Conservation (phyloP, 2,888 invertebrate genomes). For the Scaeva pyrastri region DNA sequence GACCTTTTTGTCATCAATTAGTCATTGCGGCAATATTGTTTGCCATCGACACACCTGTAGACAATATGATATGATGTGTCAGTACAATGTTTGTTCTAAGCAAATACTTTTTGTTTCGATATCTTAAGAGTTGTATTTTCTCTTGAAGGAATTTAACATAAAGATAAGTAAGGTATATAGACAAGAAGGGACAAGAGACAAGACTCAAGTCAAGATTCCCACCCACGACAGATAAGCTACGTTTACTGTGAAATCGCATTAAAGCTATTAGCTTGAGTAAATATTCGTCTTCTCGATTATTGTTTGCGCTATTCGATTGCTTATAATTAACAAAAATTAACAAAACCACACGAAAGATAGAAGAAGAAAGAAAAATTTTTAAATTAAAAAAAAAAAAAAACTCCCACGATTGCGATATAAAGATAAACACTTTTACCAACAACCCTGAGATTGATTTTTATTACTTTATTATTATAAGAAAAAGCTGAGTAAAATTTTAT, state of each 20-base stretch:
- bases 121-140: constrained; percentile 51
- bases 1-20: constrained; percentile 75
- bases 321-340: constrained; percentile 58
- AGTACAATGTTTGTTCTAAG: constrained; percentile 60
- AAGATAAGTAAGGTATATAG: constrained; percentile 15
- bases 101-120: constrained; percentile 67
- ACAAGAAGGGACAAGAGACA: neutral
- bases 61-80: constrained; percentile 59
- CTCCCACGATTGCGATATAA: constrained; percentile 36
- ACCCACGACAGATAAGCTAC: constrained; percentile 70
- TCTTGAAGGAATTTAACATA: constrained; percentile 54
- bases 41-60: constrained; percentile 71
- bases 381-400: constrained; percentile 7
- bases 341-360: neutral
- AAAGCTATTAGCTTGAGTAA: constrained; percentile 72
- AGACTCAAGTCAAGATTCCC: constrained; percentile 37
- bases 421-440: constrained; percentile 3
- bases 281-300: constrained; percentile 39
- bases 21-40: constrained; percentile 72
- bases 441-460: neutral
- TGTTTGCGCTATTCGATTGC: constrained; percentile 49
- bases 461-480: neutral
- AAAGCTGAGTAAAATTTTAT: too few relatives aligned
- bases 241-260: constrained; percentile 75
- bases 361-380: neutral